phyloP scores from a whole-genome alignment of 92 coral and sea anemone genomes.

The Palythoa grandiflora region DNA sequence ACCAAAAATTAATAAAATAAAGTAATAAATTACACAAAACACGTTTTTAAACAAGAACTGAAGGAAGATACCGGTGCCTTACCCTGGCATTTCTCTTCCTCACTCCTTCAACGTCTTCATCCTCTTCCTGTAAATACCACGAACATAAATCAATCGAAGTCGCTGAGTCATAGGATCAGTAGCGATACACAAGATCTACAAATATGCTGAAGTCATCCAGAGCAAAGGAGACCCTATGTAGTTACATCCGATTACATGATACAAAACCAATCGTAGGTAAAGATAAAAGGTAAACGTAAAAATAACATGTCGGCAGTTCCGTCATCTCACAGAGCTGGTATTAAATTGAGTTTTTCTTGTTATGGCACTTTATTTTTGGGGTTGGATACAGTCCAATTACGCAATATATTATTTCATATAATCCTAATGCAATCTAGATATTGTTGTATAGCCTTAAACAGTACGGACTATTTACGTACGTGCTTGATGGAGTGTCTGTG shows the following conservation, averaged over 20 bases:
- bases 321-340: too few relatives aligned
- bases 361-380: too few relatives aligned
- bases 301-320: too few relatives aligned
- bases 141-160: neutral
- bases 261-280: too few relatives aligned
- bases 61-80: neutral
- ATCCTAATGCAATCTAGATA: neutral
- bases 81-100: constrained; percentile 94
- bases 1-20: neutral
- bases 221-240: neutral
- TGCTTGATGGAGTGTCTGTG: constrained; percentile 80
- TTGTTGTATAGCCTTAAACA: neutral
- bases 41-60: too few relatives aligned
- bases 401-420: too few relatives aligned
- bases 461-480: constrained; percentile 44
- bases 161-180: neutral
- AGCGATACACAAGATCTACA: neutral
- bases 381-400: too few relatives aligned
- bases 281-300: too few relatives aligned
- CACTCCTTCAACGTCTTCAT: constrained; percentile 91
- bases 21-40: too few relatives aligned
- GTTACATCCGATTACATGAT: too few relatives aligned
- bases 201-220: too few relatives aligned
- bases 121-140: constrained; percentile 70
- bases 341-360: too few relatives aligned